Base-by-base conservation (phyloP, 2,797 vertebrate genomes). In the Sebastes minor region DNA sequence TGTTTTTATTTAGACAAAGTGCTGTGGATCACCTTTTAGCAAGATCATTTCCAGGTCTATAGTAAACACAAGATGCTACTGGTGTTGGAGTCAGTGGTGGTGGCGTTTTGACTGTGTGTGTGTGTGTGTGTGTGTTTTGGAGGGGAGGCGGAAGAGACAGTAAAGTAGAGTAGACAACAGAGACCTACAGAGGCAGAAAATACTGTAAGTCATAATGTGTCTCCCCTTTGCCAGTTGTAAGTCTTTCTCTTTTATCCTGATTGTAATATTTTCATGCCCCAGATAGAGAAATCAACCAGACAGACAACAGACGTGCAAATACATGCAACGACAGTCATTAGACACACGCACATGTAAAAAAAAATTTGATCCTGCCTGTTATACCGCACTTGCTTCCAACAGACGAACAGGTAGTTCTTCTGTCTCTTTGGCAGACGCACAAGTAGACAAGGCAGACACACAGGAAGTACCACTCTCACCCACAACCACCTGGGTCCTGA, bases 281-380 rank as follows among this genome's bases (percentile, higher is more conserved):
- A 57, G 25, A 65, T 53, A 76, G 57, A 72, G 14, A 28, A 68
- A 76, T 68, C 16, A 78, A 75, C 33, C 12, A 57, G 20, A 71
- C 33, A 49, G 5, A 63, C 53, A 59, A 28, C 52, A 69, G 25
- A 49, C 13, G 4, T 11, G 16, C 35, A 84, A 57, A 75, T 14
- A 22, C 32, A 32, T 38, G 32, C 65, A 76, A 32, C 32, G 16
- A 22, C 23, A 52, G 52, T 63, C 32, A 79, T 68, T 53, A 42
- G 20, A 69, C 42, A 35, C 18, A 57, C 28, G 57, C 13, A 13
- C 13, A 55, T 23, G 14, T 61, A 77, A 60, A 33, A 55, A 83
- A 74, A 83, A 76, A 83, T n/a, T 60, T 61, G 62, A 59, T 55
- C 57, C 66, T 74, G 59, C 11, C 59, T 78, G 71, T 78, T 59